Evolutionary conservation across 2,113 vertebrate species (phyloP).

Genomic region (Procapra przewalskii): DNA sequence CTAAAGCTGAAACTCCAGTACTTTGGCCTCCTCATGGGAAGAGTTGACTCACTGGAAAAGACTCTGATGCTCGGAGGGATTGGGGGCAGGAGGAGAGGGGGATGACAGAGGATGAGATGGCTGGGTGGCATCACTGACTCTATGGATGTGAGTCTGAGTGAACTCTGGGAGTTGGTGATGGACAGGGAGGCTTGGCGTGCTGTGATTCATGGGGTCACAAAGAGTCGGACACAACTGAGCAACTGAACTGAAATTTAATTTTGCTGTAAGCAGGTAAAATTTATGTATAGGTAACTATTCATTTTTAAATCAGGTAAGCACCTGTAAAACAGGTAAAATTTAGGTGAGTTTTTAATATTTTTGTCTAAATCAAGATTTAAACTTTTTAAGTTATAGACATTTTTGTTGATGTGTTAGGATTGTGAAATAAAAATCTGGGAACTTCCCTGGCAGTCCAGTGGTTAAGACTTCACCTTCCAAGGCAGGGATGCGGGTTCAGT

Average conservation of each 20-base stretch:
- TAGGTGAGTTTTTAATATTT: neutral
- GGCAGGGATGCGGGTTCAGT: neutral
- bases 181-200: too few species aligned
- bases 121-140: too few species aligned
- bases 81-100: too few species aligned
- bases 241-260: neutral
- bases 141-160: too few species aligned
- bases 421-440: neutral
- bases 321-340: neutral
- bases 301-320: neutral
- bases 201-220: too few species aligned
- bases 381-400: neutral
- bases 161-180: too few species aligned
- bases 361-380: neutral
- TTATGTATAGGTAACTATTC: neutral
- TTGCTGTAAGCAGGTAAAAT: neutral
- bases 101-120: too few species aligned
- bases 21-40: too few species aligned
- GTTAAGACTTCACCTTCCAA: neutral
- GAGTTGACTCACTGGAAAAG: too few species aligned
- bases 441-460: neutral
- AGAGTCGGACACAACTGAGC: too few species aligned
- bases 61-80: too few species aligned
- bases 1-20: too few species aligned
- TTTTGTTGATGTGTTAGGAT: neutral